These are phyloP conservation scores for Apamea anceps DNA, from an alignment of 2,888 invertebrate species.

Conservation along the genomic window DNA sequence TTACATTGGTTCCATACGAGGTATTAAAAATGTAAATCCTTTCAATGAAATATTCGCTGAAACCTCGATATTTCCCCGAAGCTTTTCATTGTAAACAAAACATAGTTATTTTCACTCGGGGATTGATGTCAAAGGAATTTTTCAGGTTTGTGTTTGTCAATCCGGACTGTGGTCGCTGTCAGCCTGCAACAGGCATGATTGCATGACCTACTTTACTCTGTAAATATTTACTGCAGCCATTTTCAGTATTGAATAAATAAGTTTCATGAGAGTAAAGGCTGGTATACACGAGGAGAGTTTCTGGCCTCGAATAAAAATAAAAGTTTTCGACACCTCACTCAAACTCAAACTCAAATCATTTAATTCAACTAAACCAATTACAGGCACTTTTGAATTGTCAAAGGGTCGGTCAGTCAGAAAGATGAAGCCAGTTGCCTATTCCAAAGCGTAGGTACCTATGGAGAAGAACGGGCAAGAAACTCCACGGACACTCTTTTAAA, in stretches of 20 bases:
- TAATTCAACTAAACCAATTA: too few relatives aligned
- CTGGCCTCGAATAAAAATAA: not conserved
- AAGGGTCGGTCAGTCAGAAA: too few relatives aligned
- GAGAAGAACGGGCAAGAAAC: too few relatives aligned
- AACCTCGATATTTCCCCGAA: slow-evolving; percentile 26
- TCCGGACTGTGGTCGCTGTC: not conserved
- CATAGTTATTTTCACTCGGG: slow-evolving; percentile 24
- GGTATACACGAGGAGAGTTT: not conserved
- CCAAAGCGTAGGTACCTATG: too few relatives aligned
- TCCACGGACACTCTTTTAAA: too few relatives aligned
- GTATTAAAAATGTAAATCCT: slow-evolving; percentile 43
- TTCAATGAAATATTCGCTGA: slow-evolving; percentile 21
- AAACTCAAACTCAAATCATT: too few relatives aligned
- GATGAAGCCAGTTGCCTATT: too few relatives aligned
- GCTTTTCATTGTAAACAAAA: slow-evolving; percentile 21
- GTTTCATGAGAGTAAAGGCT: not conserved
- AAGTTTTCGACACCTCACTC: too few relatives aligned
- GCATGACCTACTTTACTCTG: slow-evolving; percentile 30
- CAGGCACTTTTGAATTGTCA: too few relatives aligned
- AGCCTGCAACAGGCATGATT: slow-evolving; percentile 22
- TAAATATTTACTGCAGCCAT: slow-evolving; percentile 36
- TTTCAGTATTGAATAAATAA: slow-evolving; percentile 46
- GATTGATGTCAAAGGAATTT: slow-evolving; percentile 30
- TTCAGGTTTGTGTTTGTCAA: slow-evolving; percentile 6
- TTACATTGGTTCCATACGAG: slow-evolving; percentile 13